A percentile compares a stretch with the other conserved stretches of the same genome.
phyloP scores from a whole-genome alignment of 2,113 vertebrate genomes.

The Holacanthus passer region DNA sequence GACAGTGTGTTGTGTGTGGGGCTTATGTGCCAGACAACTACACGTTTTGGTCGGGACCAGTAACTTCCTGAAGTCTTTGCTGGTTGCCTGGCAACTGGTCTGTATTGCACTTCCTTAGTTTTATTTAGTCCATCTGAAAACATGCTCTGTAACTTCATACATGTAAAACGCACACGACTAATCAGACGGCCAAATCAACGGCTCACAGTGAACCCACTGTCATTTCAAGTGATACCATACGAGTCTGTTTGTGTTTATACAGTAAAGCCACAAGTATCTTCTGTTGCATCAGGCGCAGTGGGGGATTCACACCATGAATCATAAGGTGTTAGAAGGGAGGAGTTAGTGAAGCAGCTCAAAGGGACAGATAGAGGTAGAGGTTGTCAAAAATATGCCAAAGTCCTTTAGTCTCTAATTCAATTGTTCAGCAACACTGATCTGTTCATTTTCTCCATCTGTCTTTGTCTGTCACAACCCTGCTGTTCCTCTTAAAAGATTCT shows the following conservation, averaged over 20 bases:
- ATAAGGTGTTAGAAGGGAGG: conserved; percentile 6
- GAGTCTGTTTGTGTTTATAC: not conserved
- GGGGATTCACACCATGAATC: conserved; percentile 49
- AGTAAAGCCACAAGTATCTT: conserved; percentile 5
- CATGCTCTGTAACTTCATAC: not conserved
- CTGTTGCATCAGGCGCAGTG: not conserved
- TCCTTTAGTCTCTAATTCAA: not conserved
- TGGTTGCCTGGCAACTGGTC: not conserved
- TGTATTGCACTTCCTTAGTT: not conserved
- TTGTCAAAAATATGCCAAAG: conserved; percentile 4
- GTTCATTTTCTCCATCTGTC: conserved; percentile 5
- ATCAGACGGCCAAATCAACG: not conserved
- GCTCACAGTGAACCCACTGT: not conserved
- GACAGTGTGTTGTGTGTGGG: not conserved
- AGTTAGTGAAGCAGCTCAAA: not conserved
- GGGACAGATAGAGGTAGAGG: not conserved
- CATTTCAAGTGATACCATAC: not conserved
- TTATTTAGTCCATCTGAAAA: not conserved
- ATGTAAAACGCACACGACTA: not conserved
- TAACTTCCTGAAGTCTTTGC: not conserved
- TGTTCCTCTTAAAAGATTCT: not conserved
- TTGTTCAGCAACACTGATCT: not conserved
- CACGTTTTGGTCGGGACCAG: rapidly evolving
- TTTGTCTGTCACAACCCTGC: conserved; percentile 2
- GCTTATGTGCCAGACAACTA: not conserved